These are phyloP conservation scores for Harpalus rubripes DNA, from an alignment of 2,888 invertebrate genomes.

Conservation along the genomic window DNA sequence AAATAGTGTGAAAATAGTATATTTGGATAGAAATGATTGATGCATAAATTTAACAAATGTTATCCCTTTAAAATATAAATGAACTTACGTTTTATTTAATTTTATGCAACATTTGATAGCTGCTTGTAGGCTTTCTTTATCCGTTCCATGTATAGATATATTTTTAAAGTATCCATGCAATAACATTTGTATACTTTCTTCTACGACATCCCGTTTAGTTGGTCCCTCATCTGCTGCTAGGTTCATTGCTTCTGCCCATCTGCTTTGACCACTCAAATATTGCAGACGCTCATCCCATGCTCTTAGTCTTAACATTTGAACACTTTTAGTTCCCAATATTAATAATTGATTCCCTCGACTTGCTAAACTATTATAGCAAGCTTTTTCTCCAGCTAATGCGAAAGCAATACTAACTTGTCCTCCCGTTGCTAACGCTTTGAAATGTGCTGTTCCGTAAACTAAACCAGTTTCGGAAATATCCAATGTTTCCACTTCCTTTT, in stretches of 20 bases:
- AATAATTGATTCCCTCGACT: slow-evolving; percentile 85
- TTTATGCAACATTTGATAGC: slow-evolving; percentile 78
- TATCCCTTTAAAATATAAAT: not conserved
- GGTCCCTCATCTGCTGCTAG: slow-evolving; percentile 79
- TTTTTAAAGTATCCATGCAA: slow-evolving; percentile 77
- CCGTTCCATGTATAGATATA: slow-evolving; percentile 76
- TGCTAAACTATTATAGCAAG: slow-evolving; percentile 87
- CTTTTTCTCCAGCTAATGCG: slow-evolving; percentile 86
- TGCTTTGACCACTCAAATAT: slow-evolving; percentile 81
- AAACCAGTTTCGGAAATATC: slow-evolving; percentile 90
- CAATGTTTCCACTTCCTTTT: slow-evolving; percentile 90
- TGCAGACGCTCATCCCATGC: slow-evolving; percentile 85
- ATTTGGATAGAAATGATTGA: too few relatives aligned
- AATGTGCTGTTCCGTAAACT: slow-evolving; percentile 92
- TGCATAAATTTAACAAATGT: slow-evolving; percentile 68
- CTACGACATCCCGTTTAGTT: slow-evolving; percentile 74
- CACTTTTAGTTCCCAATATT: slow-evolving; percentile 83
- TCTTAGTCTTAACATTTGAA: slow-evolving; percentile 81
- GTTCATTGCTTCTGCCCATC: slow-evolving; percentile 81
- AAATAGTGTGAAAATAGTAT: too few relatives aligned
- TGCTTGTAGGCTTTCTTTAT: slow-evolving; percentile 77
- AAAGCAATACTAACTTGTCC: slow-evolving; percentile 93
- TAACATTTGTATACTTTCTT: slow-evolving; percentile 69
- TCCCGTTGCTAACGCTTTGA: slow-evolving; percentile 95
- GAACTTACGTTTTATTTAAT: slow-evolving; percentile 74